phyloP scores from a whole-genome alignment of 1,140 invertebrate genomes.

The Oscheius sp. region DNA sequence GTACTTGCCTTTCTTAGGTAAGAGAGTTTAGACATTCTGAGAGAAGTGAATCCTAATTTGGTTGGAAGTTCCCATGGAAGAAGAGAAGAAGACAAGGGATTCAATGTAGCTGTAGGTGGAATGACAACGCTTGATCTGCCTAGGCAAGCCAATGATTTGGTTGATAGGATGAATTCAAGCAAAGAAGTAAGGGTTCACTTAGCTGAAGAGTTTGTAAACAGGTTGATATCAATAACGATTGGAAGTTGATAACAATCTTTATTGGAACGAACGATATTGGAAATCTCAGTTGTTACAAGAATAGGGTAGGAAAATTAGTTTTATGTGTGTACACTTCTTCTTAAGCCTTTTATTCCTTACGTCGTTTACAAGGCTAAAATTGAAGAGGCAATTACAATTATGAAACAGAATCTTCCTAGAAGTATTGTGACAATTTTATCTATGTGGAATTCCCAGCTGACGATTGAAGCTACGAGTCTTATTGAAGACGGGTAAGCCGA shows the following conservation, averaged over 20 bases:
- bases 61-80: constrained; percentile 2
- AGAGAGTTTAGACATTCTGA: constrained; percentile 8
- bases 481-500: constrained; percentile 2
- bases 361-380: constrained; percentile 6
- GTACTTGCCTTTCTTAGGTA: too few species aligned
- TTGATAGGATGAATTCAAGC: background rate
- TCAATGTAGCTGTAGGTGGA: constrained; percentile 23
- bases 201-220: too few species aligned
- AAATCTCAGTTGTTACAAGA: constrained; percentile 7
- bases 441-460: constrained; percentile 17
- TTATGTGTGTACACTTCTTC: too few species aligned
- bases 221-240: constrained; percentile 17
- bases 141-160: constrained; percentile 8
- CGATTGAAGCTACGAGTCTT: constrained; percentile 9
- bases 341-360: background rate
- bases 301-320: background rate
- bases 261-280: constrained; percentile 30
- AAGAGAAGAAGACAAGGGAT: constrained; percentile 2
- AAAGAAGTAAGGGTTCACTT: background rate
- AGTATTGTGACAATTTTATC: constrained; percentile 15
- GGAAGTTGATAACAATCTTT: constrained; percentile 18
- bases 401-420: constrained; percentile 18
- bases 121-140: constrained; percentile 18
- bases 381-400: background rate
- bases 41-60: constrained; percentile 8